These are phyloP conservation scores for Brachionichthys hirsutus DNA, from an alignment of 2,113 vertebrate genomes.

Conservation along the genomic window DNA sequence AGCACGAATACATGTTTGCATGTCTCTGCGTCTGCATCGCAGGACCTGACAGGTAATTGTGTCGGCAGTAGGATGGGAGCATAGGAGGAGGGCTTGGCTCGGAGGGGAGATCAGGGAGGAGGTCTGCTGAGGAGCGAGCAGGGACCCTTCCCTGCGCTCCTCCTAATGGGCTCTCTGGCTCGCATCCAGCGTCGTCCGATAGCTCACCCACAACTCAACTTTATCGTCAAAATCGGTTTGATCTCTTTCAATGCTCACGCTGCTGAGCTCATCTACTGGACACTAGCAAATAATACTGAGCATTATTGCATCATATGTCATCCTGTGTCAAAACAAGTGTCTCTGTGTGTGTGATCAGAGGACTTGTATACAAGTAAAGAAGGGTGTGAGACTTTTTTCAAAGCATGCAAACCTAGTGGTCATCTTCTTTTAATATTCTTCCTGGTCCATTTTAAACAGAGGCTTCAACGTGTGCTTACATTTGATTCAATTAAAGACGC, in stretches of 20 bases:
- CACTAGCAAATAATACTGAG: not conserved
- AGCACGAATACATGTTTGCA: not conserved
- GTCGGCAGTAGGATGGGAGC: constrained; percentile 10
- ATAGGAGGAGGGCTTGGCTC: constrained; percentile 28
- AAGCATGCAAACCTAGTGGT: too few relatives aligned
- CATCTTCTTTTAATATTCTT: too few relatives aligned
- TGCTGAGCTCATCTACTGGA: not conserved
- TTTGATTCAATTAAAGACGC: too few relatives aligned
- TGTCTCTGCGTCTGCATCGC: not conserved
- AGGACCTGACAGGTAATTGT: constrained; percentile 26
- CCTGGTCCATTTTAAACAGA: too few relatives aligned
- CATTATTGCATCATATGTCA: too few relatives aligned
- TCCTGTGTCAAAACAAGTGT: not conserved
- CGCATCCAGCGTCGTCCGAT: constrained; percentile 17
- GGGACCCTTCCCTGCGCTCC: constrained; percentile 20
- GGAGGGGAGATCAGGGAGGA: constrained; percentile 9
- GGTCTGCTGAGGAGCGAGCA: constrained; percentile 27
- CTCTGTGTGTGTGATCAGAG: not conserved
- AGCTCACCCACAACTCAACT: constrained; percentile 25
- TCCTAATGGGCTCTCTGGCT: constrained; percentile 53
- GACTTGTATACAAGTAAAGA: not conserved
- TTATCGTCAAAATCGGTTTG: constrained; percentile 26
- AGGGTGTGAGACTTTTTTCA: not conserved
- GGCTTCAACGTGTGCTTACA: too few relatives aligned
- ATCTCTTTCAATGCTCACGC: constrained; percentile 10